Evolutionary conservation across 2,113 vertebrate species (phyloP).

Genomic region (Gymnobelideus leadbeateri): DNA sequence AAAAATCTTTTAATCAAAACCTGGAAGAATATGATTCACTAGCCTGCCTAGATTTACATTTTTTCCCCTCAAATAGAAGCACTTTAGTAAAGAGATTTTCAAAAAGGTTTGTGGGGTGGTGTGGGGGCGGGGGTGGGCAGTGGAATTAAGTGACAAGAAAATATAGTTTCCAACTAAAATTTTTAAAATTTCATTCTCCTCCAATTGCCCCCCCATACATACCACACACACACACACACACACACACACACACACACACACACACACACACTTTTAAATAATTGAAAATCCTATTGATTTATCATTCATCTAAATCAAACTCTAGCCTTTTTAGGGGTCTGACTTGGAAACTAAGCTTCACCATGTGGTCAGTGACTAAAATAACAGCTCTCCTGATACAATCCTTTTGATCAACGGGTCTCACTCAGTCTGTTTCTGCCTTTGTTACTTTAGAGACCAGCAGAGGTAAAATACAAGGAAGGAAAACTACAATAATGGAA

Average conservation of each 20-base stretch:
- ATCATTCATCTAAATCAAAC: conserved; percentile 77
- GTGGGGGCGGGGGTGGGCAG: background rate
- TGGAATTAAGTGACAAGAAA: conserved; percentile 40
- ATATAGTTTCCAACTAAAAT: conserved; percentile 67
- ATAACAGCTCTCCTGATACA: conserved; percentile 59
- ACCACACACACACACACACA: no score
- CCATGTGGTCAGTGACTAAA: conserved; percentile 54
- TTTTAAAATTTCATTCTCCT: conserved; percentile 64
- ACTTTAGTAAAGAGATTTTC: conserved; percentile 48
- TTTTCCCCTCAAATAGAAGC: conserved; percentile 36
- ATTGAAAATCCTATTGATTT: conserved; percentile 83
- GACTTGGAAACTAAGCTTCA: conserved; percentile 77
- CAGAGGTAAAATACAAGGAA: conserved; percentile 36
- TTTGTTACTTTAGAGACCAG: conserved; percentile 49
- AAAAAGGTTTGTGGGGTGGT: conserved; percentile 40
- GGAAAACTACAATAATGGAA: conserved; percentile 23
- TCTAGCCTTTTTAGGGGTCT: conserved; percentile 75
- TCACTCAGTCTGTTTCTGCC: conserved; percentile 64
- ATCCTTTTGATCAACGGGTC: conserved; percentile 77
- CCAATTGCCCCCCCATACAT: background rate
- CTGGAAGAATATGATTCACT: conserved; percentile 51
- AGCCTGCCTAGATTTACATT: conserved; percentile 43
- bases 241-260: no score
- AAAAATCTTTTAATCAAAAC: conserved; percentile 52
- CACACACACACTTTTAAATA: conserved; percentile 25